These are phyloP conservation scores for Periphyllus acericola DNA, from an alignment of 2,888 invertebrate species.

Conservation along the genomic window DNA sequence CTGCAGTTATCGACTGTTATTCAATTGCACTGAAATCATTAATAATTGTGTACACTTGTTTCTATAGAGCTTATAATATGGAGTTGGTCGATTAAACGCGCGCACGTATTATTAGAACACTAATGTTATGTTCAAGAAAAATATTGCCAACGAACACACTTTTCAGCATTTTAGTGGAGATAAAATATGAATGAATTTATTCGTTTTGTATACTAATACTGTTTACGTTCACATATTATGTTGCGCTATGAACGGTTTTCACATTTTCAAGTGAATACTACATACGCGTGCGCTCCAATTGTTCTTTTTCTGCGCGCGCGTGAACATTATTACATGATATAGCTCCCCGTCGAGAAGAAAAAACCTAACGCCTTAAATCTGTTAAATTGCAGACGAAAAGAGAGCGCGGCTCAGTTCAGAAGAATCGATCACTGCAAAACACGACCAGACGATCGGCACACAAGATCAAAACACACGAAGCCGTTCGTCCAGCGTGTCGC, in stretches of 20 bases:
- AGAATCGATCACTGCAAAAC: conserved; percentile 43
- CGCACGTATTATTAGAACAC: neutral
- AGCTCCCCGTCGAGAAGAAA: neutral
- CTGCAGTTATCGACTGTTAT: conserved; percentile 1
- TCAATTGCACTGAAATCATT: neutral
- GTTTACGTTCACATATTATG: too few relatives aligned
- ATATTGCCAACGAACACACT: neutral
- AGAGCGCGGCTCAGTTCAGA: conserved; percentile 49
- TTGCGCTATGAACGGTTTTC: too few relatives aligned
- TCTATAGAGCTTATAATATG: neutral
- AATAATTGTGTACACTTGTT: neutral
- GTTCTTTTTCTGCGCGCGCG: neutral
- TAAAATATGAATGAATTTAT: neutral
- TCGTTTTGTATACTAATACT: too few relatives aligned
- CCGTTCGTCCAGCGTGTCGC: conserved; percentile 52
- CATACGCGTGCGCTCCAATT: too few relatives aligned
- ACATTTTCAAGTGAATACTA: too few relatives aligned
- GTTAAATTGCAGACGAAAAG: conserved; percentile 42
- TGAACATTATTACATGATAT: neutral
- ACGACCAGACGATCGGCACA: conserved; percentile 27
- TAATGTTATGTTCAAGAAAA: neutral
- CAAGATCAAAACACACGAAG: conserved; percentile 54
- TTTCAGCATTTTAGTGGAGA: neutral
- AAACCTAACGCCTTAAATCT: neutral
- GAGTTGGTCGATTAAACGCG: neutral